Evolutionary conservation across 2,113 vertebrate genomes (phyloP).

Genomic region (Crotophaga sulcirostris): DNA sequence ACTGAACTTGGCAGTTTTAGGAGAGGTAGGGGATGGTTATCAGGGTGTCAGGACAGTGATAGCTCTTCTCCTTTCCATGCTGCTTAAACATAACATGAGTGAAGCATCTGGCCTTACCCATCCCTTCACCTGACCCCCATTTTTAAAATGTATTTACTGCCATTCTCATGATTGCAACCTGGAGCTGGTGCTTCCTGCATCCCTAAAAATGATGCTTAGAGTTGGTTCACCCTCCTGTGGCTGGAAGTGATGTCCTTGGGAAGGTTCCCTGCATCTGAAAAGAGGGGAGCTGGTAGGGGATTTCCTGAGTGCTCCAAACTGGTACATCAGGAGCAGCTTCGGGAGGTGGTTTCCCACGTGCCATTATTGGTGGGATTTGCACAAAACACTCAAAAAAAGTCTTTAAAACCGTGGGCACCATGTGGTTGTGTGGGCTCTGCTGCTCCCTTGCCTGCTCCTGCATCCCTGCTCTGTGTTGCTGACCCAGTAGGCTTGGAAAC

Average conservation of each 20-base stretch:
- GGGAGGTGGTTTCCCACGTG: rapidly evolving
- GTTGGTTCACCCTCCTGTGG: neutral
- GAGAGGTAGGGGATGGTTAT: neutral
- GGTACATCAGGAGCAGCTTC: neutral
- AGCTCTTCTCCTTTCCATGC: neutral
- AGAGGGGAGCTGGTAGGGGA: neutral
- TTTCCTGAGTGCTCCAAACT: neutral
- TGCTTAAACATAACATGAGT: rapidly evolving
- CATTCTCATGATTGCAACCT: neutral
- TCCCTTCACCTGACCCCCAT: rapidly evolving
- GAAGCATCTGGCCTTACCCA: too few species aligned
- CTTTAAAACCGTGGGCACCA: too few species aligned
- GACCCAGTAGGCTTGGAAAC: neutral
- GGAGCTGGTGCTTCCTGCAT: neutral
- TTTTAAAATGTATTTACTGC: neutral
- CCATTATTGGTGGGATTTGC: neutral
- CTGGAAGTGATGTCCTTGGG: neutral
- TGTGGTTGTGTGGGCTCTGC: too few species aligned
- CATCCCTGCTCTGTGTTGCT: neutral
- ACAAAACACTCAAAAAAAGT: neutral
- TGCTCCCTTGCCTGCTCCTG: neutral
- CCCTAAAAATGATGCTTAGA: neutral
- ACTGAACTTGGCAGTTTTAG: rapidly evolving
- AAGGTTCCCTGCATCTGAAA: rapidly evolving
- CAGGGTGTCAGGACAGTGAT: rapidly evolving